Evolutionary conservation across 2,113 vertebrate species (phyloP), one percentile per base, ranked within the genome.

Genomic region (Callopanchax toddi): DNA sequence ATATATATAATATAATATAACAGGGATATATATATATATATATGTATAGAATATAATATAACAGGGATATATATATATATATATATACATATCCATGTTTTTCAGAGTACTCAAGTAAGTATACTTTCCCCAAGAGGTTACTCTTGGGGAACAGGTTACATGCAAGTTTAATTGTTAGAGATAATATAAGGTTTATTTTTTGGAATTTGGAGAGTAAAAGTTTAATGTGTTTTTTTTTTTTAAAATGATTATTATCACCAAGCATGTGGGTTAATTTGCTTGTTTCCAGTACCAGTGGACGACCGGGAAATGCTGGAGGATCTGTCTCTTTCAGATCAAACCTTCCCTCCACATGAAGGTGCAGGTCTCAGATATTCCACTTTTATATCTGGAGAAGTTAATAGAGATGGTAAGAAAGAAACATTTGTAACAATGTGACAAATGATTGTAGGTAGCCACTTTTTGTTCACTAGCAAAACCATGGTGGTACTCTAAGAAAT

Each of bases 331-430:
- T 70, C 87, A 2, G 87, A 90, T n/a, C 79, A 89, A 42, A 76
- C 11, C 18, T 88, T 79, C 58, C 69, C 83, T 39, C 69, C 79
- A 34, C 89, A 86, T 77, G 88, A 79, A 0, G 79, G 61, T n/a
- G 57, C 87, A 16, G 89, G 61, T 12, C 55, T 83, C 58, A 85
- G 74, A 79, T 89, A 89, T 60, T 65, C 88, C 60, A 48, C 83
- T 18, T 75, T 90, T 13, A 50, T 88, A 43, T 78, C 86, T 75
- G 85, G 68, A 16, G 88, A 90, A 57, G 65, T 81, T 52, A 84
- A 71, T 83, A 85, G 81, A 86, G 83, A 92, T 1, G 84, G 92
- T 91, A 37, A 84, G 78, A 68, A 54, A 52, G 5, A 26, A 11
- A 43, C 0, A 21, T 21, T 8, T 17, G 18, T 5, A 21, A 26